Evolutionary conservation across 1,140 invertebrate species (phyloP).

Genomic region (Stegodyphus mimosarum): DNA sequence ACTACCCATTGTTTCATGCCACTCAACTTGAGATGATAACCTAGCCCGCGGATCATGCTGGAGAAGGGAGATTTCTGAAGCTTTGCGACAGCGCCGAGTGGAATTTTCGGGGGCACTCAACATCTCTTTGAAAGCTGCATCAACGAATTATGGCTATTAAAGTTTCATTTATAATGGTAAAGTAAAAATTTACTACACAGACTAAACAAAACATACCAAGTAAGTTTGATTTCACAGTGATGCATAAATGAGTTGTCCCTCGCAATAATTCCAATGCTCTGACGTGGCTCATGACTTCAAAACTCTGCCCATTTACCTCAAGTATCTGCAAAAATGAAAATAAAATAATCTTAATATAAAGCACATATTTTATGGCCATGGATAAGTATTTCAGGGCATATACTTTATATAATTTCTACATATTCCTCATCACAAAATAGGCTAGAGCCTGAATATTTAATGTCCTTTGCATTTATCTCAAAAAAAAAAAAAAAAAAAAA

Average conservation of each 20-base stretch:
- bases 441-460: too few relatives aligned
- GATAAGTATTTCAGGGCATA: neutral
- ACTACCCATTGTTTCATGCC: conserved; percentile 30
- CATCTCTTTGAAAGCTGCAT: conserved; percentile 64
- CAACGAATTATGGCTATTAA: neutral
- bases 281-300: conserved; percentile 89
- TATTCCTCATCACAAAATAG: too few relatives aligned
- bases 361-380: too few relatives aligned
- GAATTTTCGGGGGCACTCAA: conserved; percentile 86
- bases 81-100: conserved; percentile 74
- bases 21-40: conserved; percentile 67
- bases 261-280: conserved; percentile 91
- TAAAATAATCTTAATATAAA: neutral
- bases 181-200: neutral
- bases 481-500: too few relatives aligned
- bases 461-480: too few relatives aligned
- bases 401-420: too few relatives aligned
- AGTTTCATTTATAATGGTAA: too few relatives aligned
- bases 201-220: conserved; percentile 30
- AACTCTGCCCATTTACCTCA: conserved; percentile 96
- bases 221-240: conserved; percentile 94
- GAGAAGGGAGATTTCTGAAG: conserved; percentile 65
- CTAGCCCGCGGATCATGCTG: conserved; percentile 66
- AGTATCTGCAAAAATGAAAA: conserved; percentile 78
- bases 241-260: conserved; percentile 93